Conservation (phyloP, 2,113 vertebrate species). For the Garra rufa region DNA sequence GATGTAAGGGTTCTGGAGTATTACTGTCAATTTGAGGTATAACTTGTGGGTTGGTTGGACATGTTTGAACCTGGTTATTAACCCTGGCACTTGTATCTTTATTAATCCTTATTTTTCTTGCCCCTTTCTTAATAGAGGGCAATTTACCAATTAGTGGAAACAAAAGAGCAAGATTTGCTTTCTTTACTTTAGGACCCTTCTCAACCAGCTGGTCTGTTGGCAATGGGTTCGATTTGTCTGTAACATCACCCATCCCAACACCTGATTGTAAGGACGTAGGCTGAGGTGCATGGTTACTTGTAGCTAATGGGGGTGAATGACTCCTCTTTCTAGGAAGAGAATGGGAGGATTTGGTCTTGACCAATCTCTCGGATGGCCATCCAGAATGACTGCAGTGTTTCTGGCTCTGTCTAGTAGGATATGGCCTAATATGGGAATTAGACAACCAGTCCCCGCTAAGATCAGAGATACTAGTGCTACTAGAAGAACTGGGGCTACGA, state of each 20-base stretch:
- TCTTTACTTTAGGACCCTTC: slow-evolving; percentile 53
- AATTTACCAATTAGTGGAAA: slow-evolving; percentile 80
- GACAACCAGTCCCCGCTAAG: slow-evolving; percentile 73
- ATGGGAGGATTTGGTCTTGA: slow-evolving; percentile 25
- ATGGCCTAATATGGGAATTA: slow-evolving; percentile 32
- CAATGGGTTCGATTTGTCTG: slow-evolving; percentile 31
- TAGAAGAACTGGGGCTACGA: slow-evolving; percentile 70
- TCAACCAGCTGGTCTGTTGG: slow-evolving; percentile 35
- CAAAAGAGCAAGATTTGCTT: slow-evolving; percentile 60
- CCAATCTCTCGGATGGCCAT: slow-evolving; percentile 20
- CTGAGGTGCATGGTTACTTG: slow-evolving; percentile 14
- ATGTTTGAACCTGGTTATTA: slow-evolving; percentile 21
- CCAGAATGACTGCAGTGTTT: slow-evolving; percentile 25
- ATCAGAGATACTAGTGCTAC: slow-evolving; percentile 73
- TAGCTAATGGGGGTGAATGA: slow-evolving; percentile 38
- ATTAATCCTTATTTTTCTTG: slow-evolving; percentile 53
- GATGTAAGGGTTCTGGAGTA: background rate
- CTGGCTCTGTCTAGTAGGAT: slow-evolving; percentile 22
- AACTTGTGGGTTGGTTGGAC: slow-evolving; percentile 24
- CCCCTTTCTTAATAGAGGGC: slow-evolving; percentile 72
- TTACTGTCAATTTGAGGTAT: slow-evolving; percentile 7
- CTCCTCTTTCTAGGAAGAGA: slow-evolving; percentile 51
- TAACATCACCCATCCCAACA: slow-evolving; percentile 9
- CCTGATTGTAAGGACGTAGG: slow-evolving; percentile 7
- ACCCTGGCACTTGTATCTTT: slow-evolving; percentile 38